Percentiles rank a stretch among this genome's conserved stretches.
phyloP scores from a whole-genome alignment of 2,888 invertebrate species.

The Trissolcus brochymenae region DNA sequence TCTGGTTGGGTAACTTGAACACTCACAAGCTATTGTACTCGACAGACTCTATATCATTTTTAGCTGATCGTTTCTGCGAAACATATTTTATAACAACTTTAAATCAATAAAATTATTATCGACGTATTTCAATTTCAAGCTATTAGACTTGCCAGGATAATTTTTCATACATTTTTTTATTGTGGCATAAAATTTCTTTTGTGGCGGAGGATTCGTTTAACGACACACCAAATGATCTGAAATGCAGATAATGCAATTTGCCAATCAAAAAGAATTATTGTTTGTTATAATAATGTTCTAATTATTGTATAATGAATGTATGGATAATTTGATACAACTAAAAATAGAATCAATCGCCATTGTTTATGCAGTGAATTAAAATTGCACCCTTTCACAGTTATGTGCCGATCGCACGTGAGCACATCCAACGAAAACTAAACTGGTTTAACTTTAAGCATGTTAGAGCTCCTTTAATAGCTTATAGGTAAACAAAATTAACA shows the following conservation, averaged over 20 bases:
- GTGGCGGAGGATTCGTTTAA: too few species aligned
- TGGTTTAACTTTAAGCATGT: conserved; percentile 76
- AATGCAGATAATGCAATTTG: neutral
- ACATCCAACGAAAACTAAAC: conserved; percentile 75
- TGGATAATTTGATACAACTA: too few species aligned
- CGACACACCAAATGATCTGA: too few species aligned
- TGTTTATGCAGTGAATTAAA: conserved; percentile 1
- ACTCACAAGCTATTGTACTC: conserved; percentile 16
- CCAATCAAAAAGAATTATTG: too few species aligned
- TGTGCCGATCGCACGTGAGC: conserved; percentile 70
- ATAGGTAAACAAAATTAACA: conserved; percentile 77
- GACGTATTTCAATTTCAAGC: too few species aligned
- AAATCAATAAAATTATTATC: too few species aligned
- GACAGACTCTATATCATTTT: conserved; percentile 27
- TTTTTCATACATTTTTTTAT: too few species aligned
- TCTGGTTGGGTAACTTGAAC: conserved; percentile 26
- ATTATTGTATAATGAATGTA: neutral
- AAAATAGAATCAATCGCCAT: too few species aligned
- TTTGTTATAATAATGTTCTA: too few species aligned
- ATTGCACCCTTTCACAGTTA: conserved; percentile 59
- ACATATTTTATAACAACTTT: too few species aligned
- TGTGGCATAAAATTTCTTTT: too few species aligned
- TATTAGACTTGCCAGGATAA: too few species aligned
- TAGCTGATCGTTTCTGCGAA: conserved; percentile 23
- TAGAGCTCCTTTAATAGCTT: conserved; percentile 76